A percentile compares a stretch with the other conserved stretches of the same genome.
phyloP scores from a whole-genome alignment of 2,797 vertebrate species.

The Gymnoscopelus braueri region DNA sequence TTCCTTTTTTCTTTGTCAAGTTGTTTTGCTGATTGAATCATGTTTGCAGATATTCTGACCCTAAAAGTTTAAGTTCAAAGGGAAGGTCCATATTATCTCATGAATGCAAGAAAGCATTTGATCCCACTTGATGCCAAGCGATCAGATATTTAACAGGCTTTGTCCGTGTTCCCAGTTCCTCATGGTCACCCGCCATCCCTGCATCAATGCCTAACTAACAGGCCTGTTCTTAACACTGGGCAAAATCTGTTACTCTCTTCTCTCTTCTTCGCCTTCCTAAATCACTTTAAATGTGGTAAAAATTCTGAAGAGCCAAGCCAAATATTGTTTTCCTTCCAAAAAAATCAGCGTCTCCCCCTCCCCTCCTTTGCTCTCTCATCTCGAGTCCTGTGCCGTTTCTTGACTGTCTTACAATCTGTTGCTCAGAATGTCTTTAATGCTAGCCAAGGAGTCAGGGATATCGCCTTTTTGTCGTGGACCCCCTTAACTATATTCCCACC shows the following conservation, averaged over 20 bases:
- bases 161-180: slow-evolving; percentile 23
- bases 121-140: slow-evolving; percentile 12
- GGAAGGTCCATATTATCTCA: slow-evolving; percentile 31
- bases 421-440: slow-evolving; percentile 98
- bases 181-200: slow-evolving; percentile 20
- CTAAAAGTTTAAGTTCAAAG: slow-evolving; percentile 32
- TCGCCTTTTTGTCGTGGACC: slow-evolving; percentile 96
- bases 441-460: slow-evolving; percentile 98
- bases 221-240: slow-evolving; percentile 25
- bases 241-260: slow-evolving; percentile 23
- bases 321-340: slow-evolving; percentile 70
- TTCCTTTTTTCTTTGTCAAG: slow-evolving; percentile 17
- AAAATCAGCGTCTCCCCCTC: slow-evolving; percentile 57
- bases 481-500: slow-evolving; percentile 90
- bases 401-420: slow-evolving; percentile 94
- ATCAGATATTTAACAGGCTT: slow-evolving; percentile 29
- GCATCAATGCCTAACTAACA: slow-evolving; percentile 37
- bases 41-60: slow-evolving; percentile 37
- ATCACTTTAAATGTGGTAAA: slow-evolving; percentile 35
- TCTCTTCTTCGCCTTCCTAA: slow-evolving; percentile 31
- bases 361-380: slow-evolving; percentile 57
- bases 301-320: slow-evolving; percentile 37
- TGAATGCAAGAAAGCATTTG: slow-evolving; percentile 16
- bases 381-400: slow-evolving; percentile 83
- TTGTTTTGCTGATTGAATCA: slow-evolving; percentile 39